Base-by-base conservation (phyloP, 2,113 vertebrate species). In the Myodes glareolus region DNA sequence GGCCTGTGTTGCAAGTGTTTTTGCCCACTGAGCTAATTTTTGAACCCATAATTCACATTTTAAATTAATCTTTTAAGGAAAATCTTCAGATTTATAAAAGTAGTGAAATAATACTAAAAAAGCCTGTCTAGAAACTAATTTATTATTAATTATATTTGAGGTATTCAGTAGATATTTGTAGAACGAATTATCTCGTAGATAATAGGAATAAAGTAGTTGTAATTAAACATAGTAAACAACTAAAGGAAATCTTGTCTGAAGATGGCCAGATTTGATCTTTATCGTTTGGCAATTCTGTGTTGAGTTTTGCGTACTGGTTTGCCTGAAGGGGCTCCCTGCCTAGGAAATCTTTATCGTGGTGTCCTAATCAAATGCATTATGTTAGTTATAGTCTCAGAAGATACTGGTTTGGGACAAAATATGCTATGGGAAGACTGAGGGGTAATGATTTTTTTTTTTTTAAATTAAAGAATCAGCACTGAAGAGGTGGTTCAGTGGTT, bases 121-220 rank as follows among this genome's bases (percentile, higher is more conserved):
- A 70, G 25, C 42, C 3, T 89, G 31, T 80, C 0, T 21, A 25
- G 21, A 61, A 77, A 36, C 11, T 95, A 65, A n/a, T 14, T 91
- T 92, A 65, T 86, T 86, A 17, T 47, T 70, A 87, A 47, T 61
- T 84, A 47, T 16, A 29, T 82, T 73, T 75, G 29, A 82, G 55
- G 31, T 87, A 11, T 47, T 95, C 45, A 65, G 67, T 89, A 81
- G 52, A 61, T 39, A 39, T 68, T 91, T 45, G 25, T 84, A 63
- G 47, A 86, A 72, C 90, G n/a, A 92, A 75, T 36, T 84, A 5
- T 93, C 81, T 23, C 65, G 13, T 61, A 29, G 68, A 55, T 5
- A 76, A n/a, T 76, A 63, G 42, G 52, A 77, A 33, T 89, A 80
- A 92, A 42, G 91, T n/a, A 70, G 14, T 89, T 82, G 39, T 94